phyloP scores from a whole-genome alignment of 2,113 vertebrate genomes.

The Cochlearius cochlearius region DNA sequence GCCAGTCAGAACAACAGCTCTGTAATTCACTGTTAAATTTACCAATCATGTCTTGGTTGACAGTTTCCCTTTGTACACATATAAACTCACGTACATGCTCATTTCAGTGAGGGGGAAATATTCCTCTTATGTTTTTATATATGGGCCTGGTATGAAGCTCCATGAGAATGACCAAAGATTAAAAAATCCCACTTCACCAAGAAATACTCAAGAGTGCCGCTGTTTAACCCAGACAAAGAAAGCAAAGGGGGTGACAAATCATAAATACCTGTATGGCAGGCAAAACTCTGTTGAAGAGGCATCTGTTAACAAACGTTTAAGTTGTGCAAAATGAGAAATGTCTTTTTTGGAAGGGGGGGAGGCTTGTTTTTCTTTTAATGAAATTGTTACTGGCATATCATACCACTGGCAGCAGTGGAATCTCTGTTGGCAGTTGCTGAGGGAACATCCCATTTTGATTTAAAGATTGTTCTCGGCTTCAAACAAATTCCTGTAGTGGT shows the following conservation, averaged over 20 bases:
- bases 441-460: conserved; percentile 50
- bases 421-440: background rate
- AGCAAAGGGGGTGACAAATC: background rate
- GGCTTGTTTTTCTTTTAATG: background rate
- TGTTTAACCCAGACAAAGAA: background rate
- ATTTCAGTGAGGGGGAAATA: background rate
- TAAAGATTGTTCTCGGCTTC: conserved; percentile 38
- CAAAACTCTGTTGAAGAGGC: background rate
- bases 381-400: background rate
- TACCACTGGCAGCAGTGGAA: background rate
- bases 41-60: background rate
- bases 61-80: background rate
- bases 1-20: background rate
- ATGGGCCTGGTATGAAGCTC: background rate
- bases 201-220: background rate
- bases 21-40: background rate
- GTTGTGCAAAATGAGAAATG: background rate
- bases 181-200: background rate
- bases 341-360: background rate
- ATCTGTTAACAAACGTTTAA: background rate
- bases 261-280: background rate
- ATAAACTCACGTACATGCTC: background rate
- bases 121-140: background rate
- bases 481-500: conserved; percentile 26
- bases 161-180: background rate